Evolutionary conservation across 2,797 vertebrate genomes (phyloP).

Genomic region (Fringilla coelebs): DNA sequence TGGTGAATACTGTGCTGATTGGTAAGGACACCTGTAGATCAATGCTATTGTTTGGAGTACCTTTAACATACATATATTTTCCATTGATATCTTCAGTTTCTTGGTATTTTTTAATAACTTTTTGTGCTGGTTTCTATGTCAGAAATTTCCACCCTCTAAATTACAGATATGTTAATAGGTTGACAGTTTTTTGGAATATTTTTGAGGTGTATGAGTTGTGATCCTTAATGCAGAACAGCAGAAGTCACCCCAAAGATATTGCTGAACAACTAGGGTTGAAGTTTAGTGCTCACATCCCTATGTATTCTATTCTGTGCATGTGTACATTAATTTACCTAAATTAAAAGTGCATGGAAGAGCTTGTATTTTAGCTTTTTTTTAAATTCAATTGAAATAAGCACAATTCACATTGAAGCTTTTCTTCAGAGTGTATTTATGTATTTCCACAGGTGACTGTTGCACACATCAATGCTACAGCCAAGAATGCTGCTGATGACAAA

Average conservation of each 20-base stretch:
- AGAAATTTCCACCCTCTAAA: background rate
- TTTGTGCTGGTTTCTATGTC: background rate
- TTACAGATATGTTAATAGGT: background rate
- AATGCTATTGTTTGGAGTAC: background rate
- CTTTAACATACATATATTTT: background rate
- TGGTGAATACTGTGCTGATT: background rate
- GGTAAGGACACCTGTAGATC: background rate
- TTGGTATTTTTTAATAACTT: background rate
- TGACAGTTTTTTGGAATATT: background rate
- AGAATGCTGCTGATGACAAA: slow-evolving; percentile 98
- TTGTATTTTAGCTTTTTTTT: background rate
- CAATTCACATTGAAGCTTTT: background rate
- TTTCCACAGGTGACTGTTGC: slow-evolving; percentile 91
- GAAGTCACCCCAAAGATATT: background rate
- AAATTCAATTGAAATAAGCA: background rate
- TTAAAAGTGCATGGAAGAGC: background rate
- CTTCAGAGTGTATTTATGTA: fast-evolving
- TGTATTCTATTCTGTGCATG: background rate
- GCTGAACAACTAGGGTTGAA: background rate
- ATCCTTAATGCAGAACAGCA: background rate
- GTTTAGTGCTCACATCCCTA: background rate
- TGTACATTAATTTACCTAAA: background rate
- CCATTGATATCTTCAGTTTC: background rate
- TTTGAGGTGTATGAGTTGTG: background rate
- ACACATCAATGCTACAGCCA: slow-evolving; percentile 97